Percentiles rank a stretch among this genome's conserved stretches.
Evolutionary conservation across 2,797 vertebrate species (phyloP).

Genomic region (Xyrichtys novacula): DNA sequence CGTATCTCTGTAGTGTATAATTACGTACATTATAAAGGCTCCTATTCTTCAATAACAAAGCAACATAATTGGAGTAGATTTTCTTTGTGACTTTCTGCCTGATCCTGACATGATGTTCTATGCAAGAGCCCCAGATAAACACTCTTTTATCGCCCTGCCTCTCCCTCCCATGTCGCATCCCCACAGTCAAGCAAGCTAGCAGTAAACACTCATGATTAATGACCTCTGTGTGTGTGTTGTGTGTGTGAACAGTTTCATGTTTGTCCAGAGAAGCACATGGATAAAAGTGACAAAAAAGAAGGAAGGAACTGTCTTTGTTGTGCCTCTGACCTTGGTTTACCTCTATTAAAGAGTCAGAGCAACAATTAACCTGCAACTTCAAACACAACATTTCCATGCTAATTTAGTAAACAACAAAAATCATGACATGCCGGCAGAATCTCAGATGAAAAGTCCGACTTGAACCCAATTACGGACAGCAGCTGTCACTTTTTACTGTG

Average conservation of each 20-base stretch:
- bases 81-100: slow-evolving; percentile 35
- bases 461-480: not conserved
- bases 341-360: slow-evolving; percentile 30
- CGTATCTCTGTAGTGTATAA: not conserved
- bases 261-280: slow-evolving; percentile 44
- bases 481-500: slow-evolving; percentile 1
- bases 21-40: slow-evolving; percentile 19
- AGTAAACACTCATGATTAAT: slow-evolving; percentile 67
- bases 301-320: slow-evolving; percentile 2
- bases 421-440: not conserved
- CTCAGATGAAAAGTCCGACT: not conserved
- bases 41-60: slow-evolving; percentile 37
- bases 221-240: slow-evolving; percentile 40
- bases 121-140: slow-evolving; percentile 70
- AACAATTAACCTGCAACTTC: slow-evolving; percentile 1
- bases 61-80: not conserved
- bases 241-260: slow-evolving; percentile 21
- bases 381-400: slow-evolving; percentile 4
- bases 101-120: slow-evolving; percentile 65
- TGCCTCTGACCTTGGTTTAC: slow-evolving; percentile 42
- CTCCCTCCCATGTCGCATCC: slow-evolving; percentile 52
- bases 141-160: slow-evolving; percentile 62
- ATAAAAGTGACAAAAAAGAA: slow-evolving; percentile 36
- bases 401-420: slow-evolving; percentile 10
- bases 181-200: slow-evolving; percentile 32